Base-by-base conservation (phyloP, 2,113 vertebrate genomes). In the Puffinus mauretanicus region DNA sequence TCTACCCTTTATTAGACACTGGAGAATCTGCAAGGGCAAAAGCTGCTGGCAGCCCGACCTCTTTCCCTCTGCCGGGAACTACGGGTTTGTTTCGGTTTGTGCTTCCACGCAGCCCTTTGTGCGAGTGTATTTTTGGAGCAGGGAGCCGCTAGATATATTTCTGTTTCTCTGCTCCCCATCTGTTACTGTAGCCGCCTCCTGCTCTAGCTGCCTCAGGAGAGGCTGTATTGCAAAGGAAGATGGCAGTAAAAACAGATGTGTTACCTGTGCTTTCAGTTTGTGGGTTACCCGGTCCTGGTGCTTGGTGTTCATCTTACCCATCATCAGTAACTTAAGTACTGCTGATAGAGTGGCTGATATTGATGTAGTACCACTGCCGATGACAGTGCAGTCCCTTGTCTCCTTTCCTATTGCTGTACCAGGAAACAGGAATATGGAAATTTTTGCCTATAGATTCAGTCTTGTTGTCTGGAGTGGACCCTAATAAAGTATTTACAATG, bases 111-210 rank as follows among this genome's bases (percentile, higher is more conserved):
- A 1, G 75, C 75, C 47, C n/a, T 92, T 93, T 67, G n/a, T 38
- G 66, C 1, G 0, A 5, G 42, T 26, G 65, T 86, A 83, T 90
- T 96, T 97, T 94, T 87, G 86, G 86, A 95, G 79, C 79, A 67
- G 61, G 67, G 77, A 88, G 64, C 60, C 90, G 79, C 61, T 77
- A 88, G 86, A 57, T 86, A 5, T 4, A 8, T 83, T 79, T 76
- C 58, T 93, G 58, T 65, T 88, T 65, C 62, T 83, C 27, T 75
- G 76, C n/a, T 96, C 60, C 65, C 89, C 77, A 82, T 95, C 86
- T 96, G 86, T 92, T 95, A n/a, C 72, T 2, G 29, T 29, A 82
- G 67, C 71, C 3, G 20, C 79, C 79, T 86, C 70, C 66, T 79
- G 61, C 67, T 92, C 32, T 26, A 2, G 38, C 46, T 82, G 71